Percentiles rank a stretch among this genome's conserved stretches.
These are phyloP conservation scores for Aricia agestis DNA, from an alignment of 1,140 invertebrate genomes.

Conservation along the genomic window DNA sequence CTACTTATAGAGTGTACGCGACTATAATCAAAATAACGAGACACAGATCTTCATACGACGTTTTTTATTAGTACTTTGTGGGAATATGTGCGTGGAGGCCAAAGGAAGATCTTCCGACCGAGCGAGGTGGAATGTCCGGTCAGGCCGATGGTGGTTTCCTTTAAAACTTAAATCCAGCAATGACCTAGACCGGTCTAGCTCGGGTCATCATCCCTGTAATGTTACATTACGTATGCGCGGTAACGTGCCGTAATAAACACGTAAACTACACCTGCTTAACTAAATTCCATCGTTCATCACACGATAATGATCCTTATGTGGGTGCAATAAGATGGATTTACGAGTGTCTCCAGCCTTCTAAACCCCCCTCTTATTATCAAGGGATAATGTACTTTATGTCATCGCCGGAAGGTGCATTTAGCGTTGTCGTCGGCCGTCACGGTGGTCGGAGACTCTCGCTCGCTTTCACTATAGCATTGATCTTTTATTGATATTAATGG, in stretches of 20 bases:
- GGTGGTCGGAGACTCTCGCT: slow-evolving; percentile 2
- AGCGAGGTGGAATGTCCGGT: too few species aligned
- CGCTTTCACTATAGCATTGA: slow-evolving; percentile 8
- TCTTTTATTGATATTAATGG: slow-evolving; percentile 14
- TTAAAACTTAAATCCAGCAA: too few species aligned
- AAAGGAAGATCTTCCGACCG: too few species aligned
- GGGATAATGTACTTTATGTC: not conserved
- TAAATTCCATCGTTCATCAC: not conserved
- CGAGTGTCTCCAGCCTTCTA: not conserved
- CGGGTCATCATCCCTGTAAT: slow-evolving; percentile 2
- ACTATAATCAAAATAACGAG: too few species aligned
- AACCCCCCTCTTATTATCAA: not conserved
- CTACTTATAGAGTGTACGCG: too few species aligned
- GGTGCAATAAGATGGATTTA: not conserved
- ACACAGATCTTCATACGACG: too few species aligned
- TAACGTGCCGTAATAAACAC: slow-evolving; percentile 5
- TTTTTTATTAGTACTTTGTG: too few species aligned
- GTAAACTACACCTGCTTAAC: slow-evolving; percentile 1
- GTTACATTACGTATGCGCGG: not conserved
- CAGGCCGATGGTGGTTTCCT: too few species aligned
- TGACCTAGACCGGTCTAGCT: not conserved
- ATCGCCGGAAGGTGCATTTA: not conserved
- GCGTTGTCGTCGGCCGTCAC: not conserved
- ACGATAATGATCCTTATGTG: not conserved
- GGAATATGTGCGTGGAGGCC: too few species aligned